Evolutionary conservation across 2,113 vertebrate genomes (phyloP), one percentile per base, ranked within the genome.

Genomic region (Scomber colias): DNA sequence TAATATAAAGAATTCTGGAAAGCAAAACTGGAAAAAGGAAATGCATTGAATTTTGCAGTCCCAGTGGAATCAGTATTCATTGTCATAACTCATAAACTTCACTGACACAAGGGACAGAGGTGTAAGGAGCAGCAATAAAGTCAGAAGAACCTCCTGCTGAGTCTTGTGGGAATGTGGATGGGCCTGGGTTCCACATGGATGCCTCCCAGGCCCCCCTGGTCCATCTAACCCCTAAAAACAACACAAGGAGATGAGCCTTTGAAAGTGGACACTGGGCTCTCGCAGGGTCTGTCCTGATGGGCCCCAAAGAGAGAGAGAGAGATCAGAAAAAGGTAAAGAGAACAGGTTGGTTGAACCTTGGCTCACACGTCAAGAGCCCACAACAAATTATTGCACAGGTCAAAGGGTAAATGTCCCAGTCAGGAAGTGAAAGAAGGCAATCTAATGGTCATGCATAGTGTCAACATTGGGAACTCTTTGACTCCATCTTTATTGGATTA

Each of bases 191-290:
- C 89, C 76, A 75, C 82, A 69, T 62, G 79, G 62, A 79, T 64
- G 72, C 65, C 75, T 88, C 44, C 16, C 40, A 44, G 84, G 69
- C 11, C 77, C 73, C 75, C 62, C 71, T 7, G 4, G 59, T 61
- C 70, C 76, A 64, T 75, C 51, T 63, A 60, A 83, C 73, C 64
- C 35, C 73, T 56, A 71, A 67, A 83, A 85, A 91, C 80, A 91
- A 88, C 86, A 86, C 75, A 65, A 69, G 76, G 60, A 84, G 74
- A 79, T n/a, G 55, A 80, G 64, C 77, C 92, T 94, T 92, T 93
- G 92, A 93, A 94, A 93, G 72, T 62, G 74, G 90, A 93, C 90
- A 86, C 91, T 84, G 48, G 17, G 30, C 51, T 70, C 68, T 86
- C 35, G 16, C 75, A 53, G 63, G 3, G 55, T 72, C 79, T 62